phyloP scores from a whole-genome alignment of 2,113 vertebrate genomes.

The Gymnogyps californianus region DNA sequence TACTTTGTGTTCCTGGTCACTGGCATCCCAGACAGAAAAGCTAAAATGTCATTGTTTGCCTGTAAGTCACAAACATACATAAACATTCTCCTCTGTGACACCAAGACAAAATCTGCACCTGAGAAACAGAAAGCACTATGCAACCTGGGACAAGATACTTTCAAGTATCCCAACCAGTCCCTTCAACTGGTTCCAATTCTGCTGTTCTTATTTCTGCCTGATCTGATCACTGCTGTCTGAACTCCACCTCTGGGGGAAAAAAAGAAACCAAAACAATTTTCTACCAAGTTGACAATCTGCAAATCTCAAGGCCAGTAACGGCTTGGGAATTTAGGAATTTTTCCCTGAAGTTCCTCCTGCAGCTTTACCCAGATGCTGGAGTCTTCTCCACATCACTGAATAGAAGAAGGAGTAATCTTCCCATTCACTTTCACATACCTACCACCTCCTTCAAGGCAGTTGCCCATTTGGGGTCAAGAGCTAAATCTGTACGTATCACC shows the following conservation, averaged over 20 bases:
- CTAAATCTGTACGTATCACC: background rate
- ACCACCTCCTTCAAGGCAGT: background rate
- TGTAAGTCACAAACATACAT: slow-evolving; percentile 44
- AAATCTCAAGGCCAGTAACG: background rate
- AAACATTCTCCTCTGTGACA: background rate
- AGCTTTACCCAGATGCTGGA: background rate
- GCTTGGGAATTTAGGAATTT: background rate
- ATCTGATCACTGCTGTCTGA: background rate
- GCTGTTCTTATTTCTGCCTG: background rate
- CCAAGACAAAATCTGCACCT: background rate
- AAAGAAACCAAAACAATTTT: background rate
- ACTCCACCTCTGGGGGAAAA: background rate
- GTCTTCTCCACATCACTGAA: background rate
- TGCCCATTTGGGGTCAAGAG: background rate
- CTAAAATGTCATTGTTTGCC: slow-evolving; percentile 97
- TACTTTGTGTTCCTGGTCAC: slow-evolving; percentile 97
- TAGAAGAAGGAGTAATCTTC: background rate
- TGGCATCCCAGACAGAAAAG: slow-evolving; percentile 97
- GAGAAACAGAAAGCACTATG: background rate
- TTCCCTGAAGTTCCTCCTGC: background rate
- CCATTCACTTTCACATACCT: background rate
- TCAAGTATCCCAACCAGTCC: background rate
- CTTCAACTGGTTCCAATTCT: background rate
- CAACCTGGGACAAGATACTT: background rate
- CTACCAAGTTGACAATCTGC: background rate